phyloP scores from a whole-genome alignment of 2,797 vertebrate genomes.

The Hippopotamyrus pictus region DNA sequence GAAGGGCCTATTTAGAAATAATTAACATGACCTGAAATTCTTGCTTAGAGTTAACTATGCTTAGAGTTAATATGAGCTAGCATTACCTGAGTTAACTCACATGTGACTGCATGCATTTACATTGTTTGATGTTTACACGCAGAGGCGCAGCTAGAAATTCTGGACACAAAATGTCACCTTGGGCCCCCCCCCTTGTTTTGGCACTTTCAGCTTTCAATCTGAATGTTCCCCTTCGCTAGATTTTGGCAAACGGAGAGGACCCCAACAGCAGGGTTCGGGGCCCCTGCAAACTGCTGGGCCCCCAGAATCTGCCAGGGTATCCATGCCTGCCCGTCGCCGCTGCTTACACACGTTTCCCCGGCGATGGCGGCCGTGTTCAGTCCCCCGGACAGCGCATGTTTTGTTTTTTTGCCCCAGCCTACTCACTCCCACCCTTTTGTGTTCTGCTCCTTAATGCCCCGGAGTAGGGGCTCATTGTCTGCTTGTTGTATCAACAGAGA shows the following conservation, averaged over 20 bases:
- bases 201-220: neutral
- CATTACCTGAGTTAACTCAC: neutral
- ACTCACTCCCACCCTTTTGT: conserved; percentile 22
- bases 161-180: neutral
- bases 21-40: neutral
- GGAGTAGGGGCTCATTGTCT: conserved; percentile 42
- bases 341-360: neutral
- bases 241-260: neutral
- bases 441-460: conserved; percentile 33
- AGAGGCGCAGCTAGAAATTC: neutral
- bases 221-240: neutral
- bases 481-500: conserved; percentile 55
- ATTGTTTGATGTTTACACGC: neutral
- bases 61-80: neutral
- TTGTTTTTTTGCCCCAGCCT: neutral
- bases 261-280: neutral
- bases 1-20: neutral
- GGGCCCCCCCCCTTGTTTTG: neutral
- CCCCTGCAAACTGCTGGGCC: neutral
- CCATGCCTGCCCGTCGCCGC: neutral
- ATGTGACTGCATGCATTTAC: neutral
- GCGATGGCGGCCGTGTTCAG: neutral
- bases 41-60: neutral
- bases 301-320: neutral
- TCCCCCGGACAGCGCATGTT: neutral